Conservation (phyloP, 2,113 vertebrate species). For the Chamaea fasciata region DNA sequence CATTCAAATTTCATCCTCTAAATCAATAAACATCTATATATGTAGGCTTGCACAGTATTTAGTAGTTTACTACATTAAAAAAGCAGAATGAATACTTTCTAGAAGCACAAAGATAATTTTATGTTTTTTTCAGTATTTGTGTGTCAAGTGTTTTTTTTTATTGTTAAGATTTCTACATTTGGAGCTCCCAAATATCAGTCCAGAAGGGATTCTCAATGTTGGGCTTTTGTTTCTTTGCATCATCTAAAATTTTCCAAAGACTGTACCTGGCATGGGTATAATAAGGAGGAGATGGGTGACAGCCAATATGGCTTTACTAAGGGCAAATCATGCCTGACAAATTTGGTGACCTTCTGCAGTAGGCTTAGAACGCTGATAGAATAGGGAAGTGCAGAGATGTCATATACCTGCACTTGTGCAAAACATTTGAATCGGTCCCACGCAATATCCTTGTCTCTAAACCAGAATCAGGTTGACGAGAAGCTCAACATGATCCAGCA, state of each 20-base stretch:
- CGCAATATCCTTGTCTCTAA: accelerated
- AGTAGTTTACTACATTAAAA: background rate
- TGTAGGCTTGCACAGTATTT: background rate
- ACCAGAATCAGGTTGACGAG: background rate
- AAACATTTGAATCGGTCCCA: background rate
- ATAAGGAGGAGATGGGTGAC: background rate
- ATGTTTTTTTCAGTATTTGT: background rate
- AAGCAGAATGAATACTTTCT: background rate
- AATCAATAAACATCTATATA: background rate
- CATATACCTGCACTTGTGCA: background rate
- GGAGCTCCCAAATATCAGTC: background rate
- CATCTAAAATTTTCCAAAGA: background rate
- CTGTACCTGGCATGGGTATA: background rate
- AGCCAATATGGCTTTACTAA: background rate
- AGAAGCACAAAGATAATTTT: background rate
- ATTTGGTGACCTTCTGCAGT: background rate
- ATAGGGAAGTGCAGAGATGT: background rate
- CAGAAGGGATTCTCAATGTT: background rate
- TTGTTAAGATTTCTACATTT: background rate
- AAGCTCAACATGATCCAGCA: background rate
- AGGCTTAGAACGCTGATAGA: background rate
- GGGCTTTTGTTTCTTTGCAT: background rate
- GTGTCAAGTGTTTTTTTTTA: background rate
- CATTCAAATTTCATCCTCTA: background rate
- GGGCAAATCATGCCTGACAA: background rate